Percentiles rank a stretch among this genome's conserved stretches.
Evolutionary conservation across 2,797 vertebrate genomes (phyloP).

Genomic region (Sebastolobus alascanus): DNA sequence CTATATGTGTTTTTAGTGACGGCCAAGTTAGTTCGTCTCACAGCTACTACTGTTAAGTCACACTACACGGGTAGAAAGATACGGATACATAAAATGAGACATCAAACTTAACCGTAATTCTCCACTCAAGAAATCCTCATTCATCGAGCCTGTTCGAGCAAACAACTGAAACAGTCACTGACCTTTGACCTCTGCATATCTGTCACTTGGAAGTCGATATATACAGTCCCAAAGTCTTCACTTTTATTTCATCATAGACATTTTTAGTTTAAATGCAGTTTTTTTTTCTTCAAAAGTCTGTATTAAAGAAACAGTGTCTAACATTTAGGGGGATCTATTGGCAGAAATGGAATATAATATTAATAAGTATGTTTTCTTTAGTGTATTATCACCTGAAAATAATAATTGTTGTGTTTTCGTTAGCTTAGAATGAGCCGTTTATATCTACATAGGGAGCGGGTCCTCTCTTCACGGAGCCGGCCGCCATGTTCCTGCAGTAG

Average conservation of each 20-base stretch:
- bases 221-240: neutral
- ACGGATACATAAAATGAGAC: neutral
- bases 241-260: neutral
- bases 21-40: neutral
- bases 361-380: too few species aligned
- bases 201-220: neutral
- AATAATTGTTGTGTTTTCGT: too few species aligned
- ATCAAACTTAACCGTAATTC: neutral
- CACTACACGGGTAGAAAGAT: neutral
- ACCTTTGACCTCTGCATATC: conserved; percentile 1
- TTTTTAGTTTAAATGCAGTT: too few species aligned
- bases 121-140: neutral
- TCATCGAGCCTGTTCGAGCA: neutral
- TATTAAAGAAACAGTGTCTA: too few species aligned
- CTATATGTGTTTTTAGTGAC: neutral
- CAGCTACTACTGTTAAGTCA: neutral
- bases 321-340: too few species aligned
- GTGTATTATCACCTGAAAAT: too few species aligned
- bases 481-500: too few species aligned
- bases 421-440: too few species aligned
- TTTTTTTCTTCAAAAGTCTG: too few species aligned
- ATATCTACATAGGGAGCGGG: too few species aligned
- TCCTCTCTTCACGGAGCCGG: too few species aligned
- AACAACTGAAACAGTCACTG: neutral
- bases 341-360: too few species aligned